Evolutionary conservation across 2,888 invertebrate genomes (phyloP).

Genomic region (Rotaria sp.): DNA sequence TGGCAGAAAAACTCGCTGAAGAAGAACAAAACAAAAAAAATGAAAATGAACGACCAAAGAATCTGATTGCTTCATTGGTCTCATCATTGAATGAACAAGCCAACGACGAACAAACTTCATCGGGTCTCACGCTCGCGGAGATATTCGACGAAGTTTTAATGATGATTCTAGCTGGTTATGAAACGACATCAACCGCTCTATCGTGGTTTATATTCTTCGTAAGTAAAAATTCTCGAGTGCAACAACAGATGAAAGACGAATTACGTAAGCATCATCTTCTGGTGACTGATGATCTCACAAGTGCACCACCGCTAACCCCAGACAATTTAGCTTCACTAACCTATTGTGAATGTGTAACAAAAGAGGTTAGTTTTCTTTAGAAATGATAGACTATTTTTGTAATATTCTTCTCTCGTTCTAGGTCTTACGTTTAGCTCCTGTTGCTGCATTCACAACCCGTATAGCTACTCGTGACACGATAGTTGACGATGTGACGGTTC

Average conservation of each 20-base stretch:
- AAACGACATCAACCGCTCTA: background rate
- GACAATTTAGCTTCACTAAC: background rate
- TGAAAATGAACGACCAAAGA: background rate
- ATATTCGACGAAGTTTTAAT: background rate
- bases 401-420: background rate
- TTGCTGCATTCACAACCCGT: background rate
- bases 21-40: background rate
- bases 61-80: background rate
- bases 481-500: no score
- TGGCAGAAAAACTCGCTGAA: background rate
- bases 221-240: background rate
- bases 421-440: background rate
- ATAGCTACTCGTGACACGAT: background rate
- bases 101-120: background rate
- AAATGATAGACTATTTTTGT: background rate
- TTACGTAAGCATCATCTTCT: background rate
- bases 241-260: background rate
- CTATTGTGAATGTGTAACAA: background rate
- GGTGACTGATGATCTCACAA: background rate
- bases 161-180: background rate
- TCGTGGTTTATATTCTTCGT: background rate
- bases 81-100: background rate
- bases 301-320: background rate
- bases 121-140: background rate
- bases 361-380: background rate